Percentiles rank a stretch among this genome's conserved stretches.
These are phyloP conservation scores for Eremobia ochroleuca DNA, from an alignment of 2,888 invertebrate species.

Conservation along the genomic window DNA sequence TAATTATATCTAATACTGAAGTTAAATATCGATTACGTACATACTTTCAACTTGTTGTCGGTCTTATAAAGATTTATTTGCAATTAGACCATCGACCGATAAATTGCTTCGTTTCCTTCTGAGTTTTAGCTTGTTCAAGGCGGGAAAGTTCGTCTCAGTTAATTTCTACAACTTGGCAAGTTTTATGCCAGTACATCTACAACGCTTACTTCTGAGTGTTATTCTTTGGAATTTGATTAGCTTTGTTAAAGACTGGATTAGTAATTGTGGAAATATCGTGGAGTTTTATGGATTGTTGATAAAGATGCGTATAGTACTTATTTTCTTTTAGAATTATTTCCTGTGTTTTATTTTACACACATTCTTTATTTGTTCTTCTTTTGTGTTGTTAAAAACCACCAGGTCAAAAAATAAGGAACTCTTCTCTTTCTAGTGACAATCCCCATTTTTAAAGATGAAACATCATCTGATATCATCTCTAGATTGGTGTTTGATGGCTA, in stretches of 20 bases:
- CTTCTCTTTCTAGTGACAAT: background rate
- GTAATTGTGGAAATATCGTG: slow-evolving; percentile 17
- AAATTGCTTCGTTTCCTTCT: slow-evolving; percentile 54
- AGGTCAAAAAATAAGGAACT: background rate
- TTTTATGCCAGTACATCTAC: slow-evolving; percentile 38
- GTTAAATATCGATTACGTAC: slow-evolving; percentile 39
- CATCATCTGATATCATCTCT: background rate
- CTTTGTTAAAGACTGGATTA: slow-evolving; percentile 24
- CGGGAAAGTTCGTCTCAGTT: slow-evolving; percentile 50
- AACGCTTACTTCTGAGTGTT: slow-evolving; percentile 31
- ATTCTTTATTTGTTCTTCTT: background rate
- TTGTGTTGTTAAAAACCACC: background rate
- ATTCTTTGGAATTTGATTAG: slow-evolving; percentile 46
- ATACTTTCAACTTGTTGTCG: slow-evolving; percentile 29
- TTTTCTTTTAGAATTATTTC: background rate
- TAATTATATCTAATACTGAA: slow-evolving; percentile 5
- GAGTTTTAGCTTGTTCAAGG: slow-evolving; percentile 51
- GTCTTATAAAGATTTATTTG: slow-evolving; percentile 56
- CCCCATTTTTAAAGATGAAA: background rate
- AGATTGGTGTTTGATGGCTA: background rate
- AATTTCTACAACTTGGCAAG: slow-evolving; percentile 59
- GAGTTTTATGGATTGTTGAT: background rate
- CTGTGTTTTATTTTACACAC: background rate
- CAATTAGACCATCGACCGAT: slow-evolving; percentile 61
- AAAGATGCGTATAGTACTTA: background rate